Base-by-base conservation (phyloP, 2,888 invertebrate genomes). In the Taenaris catops region DNA sequence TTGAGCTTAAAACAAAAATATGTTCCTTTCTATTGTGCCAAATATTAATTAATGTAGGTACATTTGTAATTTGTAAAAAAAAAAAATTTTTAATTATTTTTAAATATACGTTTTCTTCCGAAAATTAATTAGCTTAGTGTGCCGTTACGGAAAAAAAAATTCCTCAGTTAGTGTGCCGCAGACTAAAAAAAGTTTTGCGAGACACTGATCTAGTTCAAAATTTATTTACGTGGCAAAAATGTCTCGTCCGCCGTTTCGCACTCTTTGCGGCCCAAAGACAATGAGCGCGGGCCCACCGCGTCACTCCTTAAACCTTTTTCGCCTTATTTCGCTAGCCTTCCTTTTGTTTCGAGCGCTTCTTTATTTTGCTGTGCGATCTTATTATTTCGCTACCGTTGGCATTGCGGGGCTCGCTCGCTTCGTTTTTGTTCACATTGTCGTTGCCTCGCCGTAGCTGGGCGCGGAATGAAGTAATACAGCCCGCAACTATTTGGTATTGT, bases 351-450 rank as follows among this genome's bases (percentile, higher is more conserved):
- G 71, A 65, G 68, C 69, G 72, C 66, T 83, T 80, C 75, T 86
- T 86, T 86, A 84, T 83, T 84, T 84, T 84, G 79, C 75, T 76
- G 79, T 67, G 76, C 75, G 80, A 81, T 83, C 84, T 86, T 86
- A 86, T 86, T 86, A 86, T 84, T 83, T 83, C 69, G 84, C 84
- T 84, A 83, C 84, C 80, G 83, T 81, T 79, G 73, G 72, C 75
- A 66, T 69, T 70, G 79, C 72, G 65, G 61, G 62, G 65, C 57
- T 63, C 63, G 59, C 53, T 64, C 63, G 59, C 53, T 64, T 69
- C 65, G 71, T 83, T 83, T 83, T 84, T 83, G 73, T 59, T 72
- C 74, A 39, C 48, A 41, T 51, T 36, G 44, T 40, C 42, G 41
- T 36, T 32, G 54, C 52, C 42, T 42, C 47, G 48, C 53, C 57